Percentiles rank a stretch among this genome's conserved stretches.
Evolutionary conservation across 2,797 vertebrate genomes (phyloP).

Genomic region (Luscinia megarhynchos): DNA sequence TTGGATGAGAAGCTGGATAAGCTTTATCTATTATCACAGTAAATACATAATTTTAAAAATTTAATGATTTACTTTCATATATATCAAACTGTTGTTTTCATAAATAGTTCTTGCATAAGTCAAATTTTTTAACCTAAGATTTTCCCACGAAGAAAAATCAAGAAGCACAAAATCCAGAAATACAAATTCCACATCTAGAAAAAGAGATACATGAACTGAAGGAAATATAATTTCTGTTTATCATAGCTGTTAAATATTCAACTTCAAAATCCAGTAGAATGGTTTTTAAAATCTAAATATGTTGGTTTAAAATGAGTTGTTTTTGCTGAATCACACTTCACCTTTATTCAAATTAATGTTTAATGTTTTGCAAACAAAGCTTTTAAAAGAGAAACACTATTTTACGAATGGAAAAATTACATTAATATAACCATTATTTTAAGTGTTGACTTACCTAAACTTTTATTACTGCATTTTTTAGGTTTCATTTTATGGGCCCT

Average conservation of each 20-base stretch:
- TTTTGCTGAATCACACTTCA: not conserved
- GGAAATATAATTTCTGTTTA: not conserved
- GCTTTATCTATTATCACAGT: not conserved
- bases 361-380: not conserved
- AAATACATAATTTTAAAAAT: not conserved
- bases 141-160: not conserved
- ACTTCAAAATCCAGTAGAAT: not conserved
- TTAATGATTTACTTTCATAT: not conserved
- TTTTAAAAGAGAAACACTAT: not conserved
- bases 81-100: not conserved
- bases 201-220: not conserved
- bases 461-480: conserved; percentile 78
- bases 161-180: not conserved
- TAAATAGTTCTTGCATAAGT: not conserved
- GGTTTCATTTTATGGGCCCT: conserved; percentile 92
- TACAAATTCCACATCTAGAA: not conserved
- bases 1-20: not conserved
- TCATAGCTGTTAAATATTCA: not conserved
- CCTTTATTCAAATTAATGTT: not conserved
- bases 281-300: not conserved
- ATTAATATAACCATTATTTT: not conserved
- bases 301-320: not conserved
- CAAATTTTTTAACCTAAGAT: not conserved
- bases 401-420: not conserved
- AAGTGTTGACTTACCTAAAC: conserved; percentile 78